Evolutionary conservation across 2,113 vertebrate genomes (phyloP).

Genomic region (Paracanthobrama guichenoti): DNA sequence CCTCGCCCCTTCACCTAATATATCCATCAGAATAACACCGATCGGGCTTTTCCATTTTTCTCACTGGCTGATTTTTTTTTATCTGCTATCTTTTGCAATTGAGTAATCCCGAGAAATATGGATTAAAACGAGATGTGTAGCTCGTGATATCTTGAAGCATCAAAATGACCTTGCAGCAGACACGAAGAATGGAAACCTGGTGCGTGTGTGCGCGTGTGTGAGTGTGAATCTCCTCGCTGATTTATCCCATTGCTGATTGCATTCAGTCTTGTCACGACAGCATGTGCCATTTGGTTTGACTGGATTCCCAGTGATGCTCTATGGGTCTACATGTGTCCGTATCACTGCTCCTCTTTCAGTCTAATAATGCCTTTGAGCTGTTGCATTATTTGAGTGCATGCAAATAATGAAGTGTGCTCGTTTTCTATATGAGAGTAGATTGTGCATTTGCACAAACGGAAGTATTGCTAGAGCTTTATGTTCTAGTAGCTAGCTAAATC

Average conservation of each 20-base stretch:
- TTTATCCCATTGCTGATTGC: slow-evolving; percentile 2
- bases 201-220: background rate
- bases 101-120: background rate
- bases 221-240: background rate
- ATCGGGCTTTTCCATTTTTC: background rate
- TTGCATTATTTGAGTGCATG: background rate
- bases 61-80: background rate
- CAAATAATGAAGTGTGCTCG: background rate
- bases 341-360: background rate
- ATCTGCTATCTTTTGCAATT: background rate
- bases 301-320: background rate
- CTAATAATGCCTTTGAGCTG: background rate
- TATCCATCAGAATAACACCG: slow-evolving; percentile 18
- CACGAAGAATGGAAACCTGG: slow-evolving; percentile 43
- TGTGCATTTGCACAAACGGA: background rate
- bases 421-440: background rate
- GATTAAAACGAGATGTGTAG: background rate
- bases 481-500: background rate
- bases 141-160: slow-evolving; percentile 10
- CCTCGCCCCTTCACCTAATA: slow-evolving; percentile 53
- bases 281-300: slow-evolving; percentile 15
- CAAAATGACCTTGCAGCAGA: slow-evolving; percentile 56
- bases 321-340: background rate
- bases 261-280: slow-evolving; percentile 31
- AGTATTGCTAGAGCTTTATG: background rate